phyloP scores from a whole-genome alignment of 2,113 vertebrate genomes.

The Sprattus sprattus region DNA sequence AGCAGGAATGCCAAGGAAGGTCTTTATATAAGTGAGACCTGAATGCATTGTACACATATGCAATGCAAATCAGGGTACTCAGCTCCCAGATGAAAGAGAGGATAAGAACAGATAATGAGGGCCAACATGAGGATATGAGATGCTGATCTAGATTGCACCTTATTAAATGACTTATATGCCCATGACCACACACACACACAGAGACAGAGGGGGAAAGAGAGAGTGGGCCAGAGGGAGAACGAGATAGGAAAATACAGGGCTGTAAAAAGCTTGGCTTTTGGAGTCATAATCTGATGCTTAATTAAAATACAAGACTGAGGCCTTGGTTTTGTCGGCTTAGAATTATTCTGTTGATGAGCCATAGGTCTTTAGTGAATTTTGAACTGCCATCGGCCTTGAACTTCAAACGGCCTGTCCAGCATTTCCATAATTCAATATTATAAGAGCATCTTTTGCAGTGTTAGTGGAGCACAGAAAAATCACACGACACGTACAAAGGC shows the following conservation, averaged over 20 bases:
- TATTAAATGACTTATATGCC: not conserved
- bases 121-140: not conserved
- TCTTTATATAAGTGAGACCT: not conserved
- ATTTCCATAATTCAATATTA: not conserved
- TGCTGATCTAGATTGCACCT: not conserved
- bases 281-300: not conserved
- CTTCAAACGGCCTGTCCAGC: not conserved
- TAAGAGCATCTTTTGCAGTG: not conserved
- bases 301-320: not conserved
- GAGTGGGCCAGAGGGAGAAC: too few species aligned
- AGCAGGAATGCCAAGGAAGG: not conserved
- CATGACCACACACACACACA: not conserved
- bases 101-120: not conserved
- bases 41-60: not conserved
- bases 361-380: not conserved
- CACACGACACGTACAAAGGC: not conserved
- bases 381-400: too few species aligned
- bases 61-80: not conserved
- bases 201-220: not conserved
- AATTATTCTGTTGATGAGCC: not conserved
- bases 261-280: not conserved
- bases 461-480: not conserved
- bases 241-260: not conserved
- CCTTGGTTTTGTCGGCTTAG: not conserved
- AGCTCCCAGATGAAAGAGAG: not conserved